Evolutionary conservation across 2,797 vertebrate species (phyloP).

Genomic region (Dromococcyx pavoninus): DNA sequence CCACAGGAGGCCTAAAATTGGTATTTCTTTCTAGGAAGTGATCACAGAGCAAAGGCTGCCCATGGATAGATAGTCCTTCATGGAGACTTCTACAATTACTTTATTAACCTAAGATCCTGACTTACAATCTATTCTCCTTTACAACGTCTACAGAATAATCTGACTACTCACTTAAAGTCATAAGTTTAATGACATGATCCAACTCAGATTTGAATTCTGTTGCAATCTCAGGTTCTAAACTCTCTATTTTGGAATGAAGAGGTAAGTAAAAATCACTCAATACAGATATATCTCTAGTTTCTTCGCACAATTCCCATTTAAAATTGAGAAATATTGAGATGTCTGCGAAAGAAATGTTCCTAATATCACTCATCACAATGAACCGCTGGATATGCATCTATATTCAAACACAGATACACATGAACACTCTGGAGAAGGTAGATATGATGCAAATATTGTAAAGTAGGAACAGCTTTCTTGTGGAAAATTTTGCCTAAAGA

Average conservation of each 20-base stretch:
- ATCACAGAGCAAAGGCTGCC: neutral
- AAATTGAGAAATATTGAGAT: neutral
- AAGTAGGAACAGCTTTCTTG: neutral
- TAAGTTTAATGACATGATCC: neutral
- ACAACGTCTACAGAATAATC: neutral
- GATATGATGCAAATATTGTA: neutral
- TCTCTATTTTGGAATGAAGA: neutral
- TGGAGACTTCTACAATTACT: neutral
- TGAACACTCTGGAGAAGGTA: neutral
- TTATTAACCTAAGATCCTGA: neutral
- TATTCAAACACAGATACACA: accelerated
- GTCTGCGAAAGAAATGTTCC: neutral
- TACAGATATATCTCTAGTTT: neutral
- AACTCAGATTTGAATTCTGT: neutral
- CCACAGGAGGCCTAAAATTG: neutral
- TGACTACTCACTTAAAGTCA: neutral
- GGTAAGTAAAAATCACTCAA: neutral
- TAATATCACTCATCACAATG: neutral
- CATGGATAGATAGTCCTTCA: neutral
- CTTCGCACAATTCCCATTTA: neutral
- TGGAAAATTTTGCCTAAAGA: neutral
- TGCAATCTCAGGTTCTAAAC: neutral
- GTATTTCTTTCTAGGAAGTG: neutral
- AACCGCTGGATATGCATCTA: neutral
- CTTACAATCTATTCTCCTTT: neutral